Evolutionary conservation across 2,888 invertebrate genomes (phyloP), one percentile per base, ranked within the genome.

Genomic region (Xestia rhomboidea): DNA sequence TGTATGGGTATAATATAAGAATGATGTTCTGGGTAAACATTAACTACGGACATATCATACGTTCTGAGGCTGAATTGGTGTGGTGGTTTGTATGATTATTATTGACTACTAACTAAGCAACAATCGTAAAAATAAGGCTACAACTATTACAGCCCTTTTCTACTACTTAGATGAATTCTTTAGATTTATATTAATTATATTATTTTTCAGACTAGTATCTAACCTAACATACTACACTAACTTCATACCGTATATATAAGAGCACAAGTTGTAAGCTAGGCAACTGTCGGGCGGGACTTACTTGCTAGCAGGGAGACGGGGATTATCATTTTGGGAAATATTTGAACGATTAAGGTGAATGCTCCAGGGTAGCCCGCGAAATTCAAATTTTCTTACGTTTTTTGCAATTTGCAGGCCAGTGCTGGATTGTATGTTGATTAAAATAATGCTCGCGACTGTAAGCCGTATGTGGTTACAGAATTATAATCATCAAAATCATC

Each of bases 111-210:
- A 87, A 87, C 83, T 84, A 85, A 84, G 87, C 86, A 86, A 87
- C 85, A 87, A 85, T 86, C 81, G 77, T 83, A 86, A 86, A 84
- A 86, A 78, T 86, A 87, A 87, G 84, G 82, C 87, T 86, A 86
- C 80, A 83, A 72, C 77, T 86, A 86, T 85, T 76, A 87, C 86
- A 87, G 87, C 86, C 85, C 80, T 76, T 73, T 83, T 81, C 80
- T 71, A 75, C 79, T 87, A 73, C 62, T 73, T 68, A 80, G 21
- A 70, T 79, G 73, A 76, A 64, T 77, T 82, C 0, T 76, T 73
- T 77, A 46, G 68, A 78, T 49, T 75, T 70, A 77, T 54, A 67
- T 69, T 62, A 62, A 67, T 70, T 76, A 80, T 76, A 62, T 62
- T 74, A 76, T 77, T n/a, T n/a, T n/a, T n/a, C 57, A 86, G 73